Conservation (phyloP, 2,113 vertebrate genomes). For the Dicentrarchus labrax region DNA sequence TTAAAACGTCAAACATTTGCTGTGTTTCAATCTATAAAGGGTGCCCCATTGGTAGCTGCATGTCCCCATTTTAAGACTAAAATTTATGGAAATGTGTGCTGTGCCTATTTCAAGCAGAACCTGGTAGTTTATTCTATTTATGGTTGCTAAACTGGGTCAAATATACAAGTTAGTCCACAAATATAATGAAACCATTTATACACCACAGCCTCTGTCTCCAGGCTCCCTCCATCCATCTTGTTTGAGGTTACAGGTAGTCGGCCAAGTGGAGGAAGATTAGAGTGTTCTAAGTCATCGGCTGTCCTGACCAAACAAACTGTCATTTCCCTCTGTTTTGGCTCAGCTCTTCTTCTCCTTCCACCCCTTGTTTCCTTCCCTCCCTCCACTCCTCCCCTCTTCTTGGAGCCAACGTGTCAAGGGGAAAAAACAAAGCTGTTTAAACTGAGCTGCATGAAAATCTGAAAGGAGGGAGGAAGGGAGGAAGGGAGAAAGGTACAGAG, state of each 20-base stretch:
- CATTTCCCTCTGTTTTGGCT: constrained; percentile 66
- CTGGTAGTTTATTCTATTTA: constrained; percentile 66
- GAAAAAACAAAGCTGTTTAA: constrained; percentile 69
- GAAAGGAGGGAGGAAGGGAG: background rate
- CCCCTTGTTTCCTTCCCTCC: constrained; percentile 38
- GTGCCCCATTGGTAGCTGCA: background rate
- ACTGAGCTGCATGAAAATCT: constrained; percentile 25
- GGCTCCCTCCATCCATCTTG: constrained; percentile 37
- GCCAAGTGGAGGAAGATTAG: constrained; percentile 74
- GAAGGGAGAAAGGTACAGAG: constrained; percentile 1
- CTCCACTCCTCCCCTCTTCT: constrained; percentile 49
- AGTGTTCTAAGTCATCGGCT: constrained; percentile 61
- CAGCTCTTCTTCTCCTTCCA: constrained; percentile 46
- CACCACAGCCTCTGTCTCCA: constrained; percentile 45
- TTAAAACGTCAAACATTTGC: constrained; percentile 13
- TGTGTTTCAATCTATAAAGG: background rate
- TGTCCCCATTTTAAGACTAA: constrained; percentile 39
- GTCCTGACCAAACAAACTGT: constrained; percentile 74
- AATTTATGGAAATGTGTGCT: constrained; percentile 42
- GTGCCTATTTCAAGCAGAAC: constrained; percentile 52
- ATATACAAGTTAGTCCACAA: constrained; percentile 60
- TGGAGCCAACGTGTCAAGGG: constrained; percentile 74
- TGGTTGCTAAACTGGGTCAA: constrained; percentile 49
- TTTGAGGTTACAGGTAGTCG: constrained; percentile 68
- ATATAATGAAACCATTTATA: constrained; percentile 52